phyloP scores from a whole-genome alignment of 1,140 invertebrate genomes.

The Helicoverpa zea region DNA sequence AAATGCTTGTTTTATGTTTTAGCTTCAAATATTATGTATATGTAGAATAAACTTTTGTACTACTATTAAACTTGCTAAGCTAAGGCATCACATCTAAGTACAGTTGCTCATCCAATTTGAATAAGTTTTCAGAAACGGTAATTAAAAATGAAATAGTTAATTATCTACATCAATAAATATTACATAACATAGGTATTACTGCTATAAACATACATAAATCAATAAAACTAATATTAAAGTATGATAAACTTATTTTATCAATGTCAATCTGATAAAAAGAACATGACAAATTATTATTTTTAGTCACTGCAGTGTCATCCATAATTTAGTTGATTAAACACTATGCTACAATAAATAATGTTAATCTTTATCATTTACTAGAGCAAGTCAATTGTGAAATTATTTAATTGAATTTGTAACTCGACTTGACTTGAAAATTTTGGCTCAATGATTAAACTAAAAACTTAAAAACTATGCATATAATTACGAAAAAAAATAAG shows the following conservation, averaged over 20 bases:
- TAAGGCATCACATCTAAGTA: neutral
- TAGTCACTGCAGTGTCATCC: no score
- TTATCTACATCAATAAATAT: neutral
- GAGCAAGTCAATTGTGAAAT: no score
- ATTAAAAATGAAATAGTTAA: neutral
- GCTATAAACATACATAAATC: neutral
- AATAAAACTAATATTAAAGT: no score
- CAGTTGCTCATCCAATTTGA: neutral
- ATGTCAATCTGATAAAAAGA: no score
- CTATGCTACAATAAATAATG: no score
- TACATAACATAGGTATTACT: neutral
- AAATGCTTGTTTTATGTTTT: neutral
- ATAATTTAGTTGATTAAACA: no score
- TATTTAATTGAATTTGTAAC: neutral
- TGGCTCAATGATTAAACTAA: neutral
- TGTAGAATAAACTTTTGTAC: neutral
- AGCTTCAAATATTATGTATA: no score
- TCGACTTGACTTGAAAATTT: neutral
- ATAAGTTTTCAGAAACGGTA: neutral
- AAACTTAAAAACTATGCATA: neutral
- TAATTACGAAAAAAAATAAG: slow-evolving; percentile 23
- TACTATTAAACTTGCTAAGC: neutral
- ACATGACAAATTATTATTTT: no score
- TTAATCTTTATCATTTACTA: no score
- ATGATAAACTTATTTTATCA: no score